Percentiles rank a stretch among this genome's conserved stretches.
These are phyloP conservation scores for Holcopasites calliopsidis DNA, from an alignment of 1,140 invertebrate genomes.

Conservation along the genomic window DNA sequence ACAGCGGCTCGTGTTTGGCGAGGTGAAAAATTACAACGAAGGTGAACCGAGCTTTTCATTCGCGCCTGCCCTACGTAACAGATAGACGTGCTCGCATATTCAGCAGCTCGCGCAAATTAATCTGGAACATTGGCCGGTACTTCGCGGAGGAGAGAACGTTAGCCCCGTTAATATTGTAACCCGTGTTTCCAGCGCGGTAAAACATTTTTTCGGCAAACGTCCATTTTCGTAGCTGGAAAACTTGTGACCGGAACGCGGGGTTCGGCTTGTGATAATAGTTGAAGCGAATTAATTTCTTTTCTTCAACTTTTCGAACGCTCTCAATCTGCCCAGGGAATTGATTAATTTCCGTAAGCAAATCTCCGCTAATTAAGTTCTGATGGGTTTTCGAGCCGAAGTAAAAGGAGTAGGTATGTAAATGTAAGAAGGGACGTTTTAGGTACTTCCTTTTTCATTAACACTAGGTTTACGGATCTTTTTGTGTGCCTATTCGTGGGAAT, in stretches of 20 bases:
- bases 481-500: no score
- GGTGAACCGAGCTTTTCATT: neutral
- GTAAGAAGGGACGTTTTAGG: neutral
- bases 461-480: no score
- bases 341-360: neutral
- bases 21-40: conserved; percentile 9
- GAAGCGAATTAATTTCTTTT: no score
- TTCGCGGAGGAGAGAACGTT: neutral
- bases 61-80: neutral
- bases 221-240: neutral
- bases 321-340: neutral
- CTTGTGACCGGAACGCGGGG: neutral
- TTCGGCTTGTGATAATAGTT: no score
- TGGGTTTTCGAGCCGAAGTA: no score
- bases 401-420: no score
- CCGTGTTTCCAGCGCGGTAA: neutral
- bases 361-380: neutral
- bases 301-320: neutral
- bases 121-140: conserved; percentile 1
- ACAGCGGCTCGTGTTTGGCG: neutral
- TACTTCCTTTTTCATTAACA: no score
- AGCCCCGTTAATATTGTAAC: neutral
- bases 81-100: conserved; percentile 2
- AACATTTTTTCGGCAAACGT: conserved; percentile 3
- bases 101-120: conserved; percentile 21